A percentile compares a stretch with the other conserved stretches of the same genome.
Evolutionary conservation across 2,888 invertebrate genomes (phyloP).

Genomic region (Ischnus inquisitorius): DNA sequence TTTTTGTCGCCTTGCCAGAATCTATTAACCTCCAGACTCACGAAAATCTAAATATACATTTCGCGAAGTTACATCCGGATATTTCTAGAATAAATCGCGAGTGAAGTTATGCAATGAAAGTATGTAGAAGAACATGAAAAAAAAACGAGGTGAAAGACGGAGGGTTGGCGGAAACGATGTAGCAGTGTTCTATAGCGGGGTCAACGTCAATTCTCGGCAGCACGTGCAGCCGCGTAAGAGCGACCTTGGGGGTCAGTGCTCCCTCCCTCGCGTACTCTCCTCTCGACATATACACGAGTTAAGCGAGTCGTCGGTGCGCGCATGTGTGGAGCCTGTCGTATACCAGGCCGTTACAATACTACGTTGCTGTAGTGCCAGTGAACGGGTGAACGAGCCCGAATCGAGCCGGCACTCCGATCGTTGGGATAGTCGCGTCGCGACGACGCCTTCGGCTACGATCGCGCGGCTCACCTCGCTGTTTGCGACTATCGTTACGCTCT

Average conservation of each 20-base stretch:
- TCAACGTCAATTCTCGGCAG: slow-evolving; percentile 78
- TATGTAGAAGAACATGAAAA: background rate
- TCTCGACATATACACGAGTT: slow-evolving; percentile 31
- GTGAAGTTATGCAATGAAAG: background rate
- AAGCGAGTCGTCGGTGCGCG: slow-evolving; percentile 9
- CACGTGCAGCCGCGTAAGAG: slow-evolving; percentile 82
- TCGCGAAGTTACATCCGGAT: background rate
- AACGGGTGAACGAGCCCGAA: slow-evolving; percentile 37
- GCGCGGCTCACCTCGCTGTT: background rate
- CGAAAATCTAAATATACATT: background rate
- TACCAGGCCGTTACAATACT: background rate
- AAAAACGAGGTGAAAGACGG: slow-evolving; percentile 10
- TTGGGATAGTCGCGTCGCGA: slow-evolving; percentile 43
- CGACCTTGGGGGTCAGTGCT: slow-evolving; percentile 83
- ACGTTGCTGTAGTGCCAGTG: background rate
- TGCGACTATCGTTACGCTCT: background rate
- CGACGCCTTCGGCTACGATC: slow-evolving; percentile 22
- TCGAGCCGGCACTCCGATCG: slow-evolving; percentile 23
- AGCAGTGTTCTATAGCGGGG: slow-evolving; percentile 63
- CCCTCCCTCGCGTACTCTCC: slow-evolving; percentile 68
- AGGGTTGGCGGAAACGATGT: slow-evolving; percentile 11
- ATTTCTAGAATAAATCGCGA: background rate
- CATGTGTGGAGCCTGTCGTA: background rate
- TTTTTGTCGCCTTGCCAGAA: background rate
- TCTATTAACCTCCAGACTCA: background rate